Evolutionary conservation across 2,113 vertebrate genomes (phyloP).

Genomic region (Halcyon senegalensis): DNA sequence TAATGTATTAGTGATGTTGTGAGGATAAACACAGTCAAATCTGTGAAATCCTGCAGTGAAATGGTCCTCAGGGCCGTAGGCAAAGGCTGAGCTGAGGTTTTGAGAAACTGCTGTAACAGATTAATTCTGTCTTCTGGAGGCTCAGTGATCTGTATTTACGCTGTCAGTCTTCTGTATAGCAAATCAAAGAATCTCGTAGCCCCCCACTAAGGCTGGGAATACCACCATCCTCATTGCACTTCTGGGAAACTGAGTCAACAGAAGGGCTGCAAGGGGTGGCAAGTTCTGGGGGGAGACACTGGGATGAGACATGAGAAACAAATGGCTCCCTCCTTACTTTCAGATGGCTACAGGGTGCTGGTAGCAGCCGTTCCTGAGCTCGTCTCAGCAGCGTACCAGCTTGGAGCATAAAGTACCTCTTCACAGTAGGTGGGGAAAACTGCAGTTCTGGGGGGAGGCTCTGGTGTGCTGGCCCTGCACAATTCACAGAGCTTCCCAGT

Average conservation of each 20-base stretch:
- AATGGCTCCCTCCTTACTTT: neutral
- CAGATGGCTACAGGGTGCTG: neutral
- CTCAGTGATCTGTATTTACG: neutral
- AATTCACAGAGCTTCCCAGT: rapidly evolving
- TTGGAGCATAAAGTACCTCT: neutral
- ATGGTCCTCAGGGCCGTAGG: neutral
- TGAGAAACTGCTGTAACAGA: neutral
- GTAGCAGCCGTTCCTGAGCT: neutral
- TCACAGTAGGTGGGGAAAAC: neutral
- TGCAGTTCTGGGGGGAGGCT: neutral
- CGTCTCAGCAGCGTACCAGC: rapidly evolving
- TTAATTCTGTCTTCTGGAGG: neutral
- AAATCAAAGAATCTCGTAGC: neutral
- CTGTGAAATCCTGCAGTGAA: neutral
- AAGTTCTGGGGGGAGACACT: neutral
- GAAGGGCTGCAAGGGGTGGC: neutral
- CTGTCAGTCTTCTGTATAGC: neutral
- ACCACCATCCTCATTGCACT: neutral
- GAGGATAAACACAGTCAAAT: neutral
- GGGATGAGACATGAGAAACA: neutral
- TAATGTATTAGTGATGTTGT: neutral
- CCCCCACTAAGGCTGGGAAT: neutral
- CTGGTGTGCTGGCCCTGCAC: rapidly evolving
- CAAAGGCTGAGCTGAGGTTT: neutral
- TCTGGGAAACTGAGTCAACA: neutral